phyloP scores from a whole-genome alignment of 2,113 vertebrate species.

The Eonycteris spelaea region DNA sequence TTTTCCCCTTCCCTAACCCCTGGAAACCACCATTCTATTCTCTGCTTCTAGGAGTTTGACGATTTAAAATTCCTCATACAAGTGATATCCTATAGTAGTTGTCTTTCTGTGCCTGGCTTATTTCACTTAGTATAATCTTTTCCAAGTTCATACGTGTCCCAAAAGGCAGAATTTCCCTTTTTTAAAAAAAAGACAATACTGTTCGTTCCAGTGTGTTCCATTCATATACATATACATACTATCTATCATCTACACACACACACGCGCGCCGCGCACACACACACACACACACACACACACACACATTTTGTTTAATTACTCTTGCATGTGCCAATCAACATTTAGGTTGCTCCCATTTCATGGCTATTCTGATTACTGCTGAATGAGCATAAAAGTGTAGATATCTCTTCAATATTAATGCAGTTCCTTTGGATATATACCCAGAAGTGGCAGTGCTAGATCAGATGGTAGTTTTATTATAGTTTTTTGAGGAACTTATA shows the following conservation, averaged over 20 bases:
- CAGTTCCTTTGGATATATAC: background rate
- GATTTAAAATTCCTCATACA: background rate
- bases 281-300: background rate
- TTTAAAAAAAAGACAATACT: background rate
- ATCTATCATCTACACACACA: too few species aligned
- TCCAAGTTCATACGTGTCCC: background rate
- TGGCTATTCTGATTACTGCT: background rate
- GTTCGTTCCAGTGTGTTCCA: background rate
- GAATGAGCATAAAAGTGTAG: background rate
- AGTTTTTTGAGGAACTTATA: background rate
- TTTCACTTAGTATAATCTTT: background rate
- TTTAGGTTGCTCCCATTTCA: background rate
- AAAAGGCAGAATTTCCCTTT: background rate
- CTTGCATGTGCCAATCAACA: background rate
- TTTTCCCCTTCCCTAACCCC: background rate
- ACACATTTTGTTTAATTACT: too few species aligned
- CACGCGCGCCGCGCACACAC: too few species aligned
- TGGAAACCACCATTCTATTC: background rate
- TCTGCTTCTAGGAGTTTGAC: background rate
- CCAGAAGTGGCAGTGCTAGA: background rate
- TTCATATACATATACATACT: background rate
- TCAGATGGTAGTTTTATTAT: background rate
- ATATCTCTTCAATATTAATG: background rate
- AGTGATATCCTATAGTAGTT: background rate
- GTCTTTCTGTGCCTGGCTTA: background rate